phyloP scores from a whole-genome alignment of 2,113 vertebrate species.

The Rhadina sibilatrix region DNA sequence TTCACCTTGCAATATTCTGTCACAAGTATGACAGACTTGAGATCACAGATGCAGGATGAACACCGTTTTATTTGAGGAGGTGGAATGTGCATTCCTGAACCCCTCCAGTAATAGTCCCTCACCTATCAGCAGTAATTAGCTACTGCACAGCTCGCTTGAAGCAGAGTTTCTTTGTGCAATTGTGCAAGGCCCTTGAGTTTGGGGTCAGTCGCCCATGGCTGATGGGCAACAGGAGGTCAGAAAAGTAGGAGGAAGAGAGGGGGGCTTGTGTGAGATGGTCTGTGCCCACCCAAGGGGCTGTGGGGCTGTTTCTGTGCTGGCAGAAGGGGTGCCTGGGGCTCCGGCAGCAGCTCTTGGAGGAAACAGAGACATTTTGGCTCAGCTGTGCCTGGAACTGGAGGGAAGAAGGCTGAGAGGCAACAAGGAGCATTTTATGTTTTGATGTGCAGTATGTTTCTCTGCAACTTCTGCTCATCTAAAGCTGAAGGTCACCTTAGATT shows the following conservation, averaged over 20 bases:
- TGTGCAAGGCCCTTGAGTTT: background rate
- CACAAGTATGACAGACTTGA: background rate
- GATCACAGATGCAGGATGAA: background rate
- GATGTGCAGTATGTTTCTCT: background rate
- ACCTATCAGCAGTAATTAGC: background rate
- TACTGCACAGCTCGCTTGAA: background rate
- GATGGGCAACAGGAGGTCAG: background rate
- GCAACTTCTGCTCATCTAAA: background rate
- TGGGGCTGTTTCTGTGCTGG: background rate
- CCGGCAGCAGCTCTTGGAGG: background rate
- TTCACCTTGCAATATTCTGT: background rate
- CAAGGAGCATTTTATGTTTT: background rate
- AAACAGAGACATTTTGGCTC: background rate
- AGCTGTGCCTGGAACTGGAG: background rate
- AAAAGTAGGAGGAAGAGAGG: background rate
- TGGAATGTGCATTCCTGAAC: background rate
- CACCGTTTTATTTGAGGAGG: background rate
- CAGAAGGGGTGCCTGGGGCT: background rate
- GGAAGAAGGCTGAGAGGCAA: background rate
- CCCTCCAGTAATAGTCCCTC: background rate
- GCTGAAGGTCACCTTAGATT: slow-evolving; percentile 52
- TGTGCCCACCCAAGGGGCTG: background rate
- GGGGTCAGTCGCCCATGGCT: background rate
- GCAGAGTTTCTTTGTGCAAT: too few relatives aligned
- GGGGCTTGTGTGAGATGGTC: accelerated